Conservation (phyloP, 2,888 invertebrate species). For the Chromoteleia sp. region DNA sequence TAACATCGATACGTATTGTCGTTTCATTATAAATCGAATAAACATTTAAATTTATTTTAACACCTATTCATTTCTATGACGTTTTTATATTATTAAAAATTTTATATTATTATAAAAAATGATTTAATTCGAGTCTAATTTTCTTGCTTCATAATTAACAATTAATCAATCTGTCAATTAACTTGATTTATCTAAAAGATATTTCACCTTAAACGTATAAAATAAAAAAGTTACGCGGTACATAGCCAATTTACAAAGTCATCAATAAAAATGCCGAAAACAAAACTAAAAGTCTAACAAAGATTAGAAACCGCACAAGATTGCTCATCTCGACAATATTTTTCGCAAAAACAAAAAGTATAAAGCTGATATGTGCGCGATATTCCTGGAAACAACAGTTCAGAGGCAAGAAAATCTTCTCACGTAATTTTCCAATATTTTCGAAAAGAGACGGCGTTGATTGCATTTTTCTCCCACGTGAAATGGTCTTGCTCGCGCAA, state of each 20-base stretch:
- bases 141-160: too few relatives aligned
- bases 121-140: too few relatives aligned
- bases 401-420: slow-evolving; percentile 46
- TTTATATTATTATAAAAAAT: too few relatives aligned
- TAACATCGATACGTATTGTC: too few relatives aligned
- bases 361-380: slow-evolving; percentile 29
- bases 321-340: slow-evolving; percentile 17
- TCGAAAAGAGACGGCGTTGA: slow-evolving; percentile 56
- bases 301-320: slow-evolving; percentile 6
- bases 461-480: slow-evolving; percentile 50
- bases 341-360: slow-evolving; percentile 19
- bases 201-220: too few relatives aligned
- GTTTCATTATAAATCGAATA: too few relatives aligned
- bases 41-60: too few relatives aligned
- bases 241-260: background rate
- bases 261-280: background rate
- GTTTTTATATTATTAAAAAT: too few relatives aligned
- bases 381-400: slow-evolving; percentile 31
- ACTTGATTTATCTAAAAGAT: too few relatives aligned
- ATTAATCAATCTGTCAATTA: too few relatives aligned
- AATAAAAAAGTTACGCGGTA: too few relatives aligned
- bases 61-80: too few relatives aligned
- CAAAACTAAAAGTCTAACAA: background rate
- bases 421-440: slow-evolving; percentile 65
- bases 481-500: slow-evolving; percentile 31